A percentile compares a stretch with the other conserved stretches of the same genome.
These are phyloP conservation scores for Hipposideros larvatus DNA, from an alignment of 2,797 vertebrate species.

Conservation along the genomic window DNA sequence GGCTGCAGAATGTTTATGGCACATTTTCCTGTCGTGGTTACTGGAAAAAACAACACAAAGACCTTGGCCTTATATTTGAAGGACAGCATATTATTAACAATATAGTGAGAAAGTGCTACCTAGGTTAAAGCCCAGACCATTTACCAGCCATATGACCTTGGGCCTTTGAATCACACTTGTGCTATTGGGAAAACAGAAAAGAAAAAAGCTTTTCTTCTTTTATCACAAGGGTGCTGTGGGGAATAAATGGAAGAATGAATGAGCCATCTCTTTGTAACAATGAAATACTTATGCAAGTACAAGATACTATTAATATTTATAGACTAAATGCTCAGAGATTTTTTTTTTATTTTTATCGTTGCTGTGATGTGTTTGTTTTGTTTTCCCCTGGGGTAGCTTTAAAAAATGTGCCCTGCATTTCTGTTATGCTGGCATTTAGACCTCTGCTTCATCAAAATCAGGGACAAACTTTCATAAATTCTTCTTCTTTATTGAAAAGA, in stretches of 20 bases:
- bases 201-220: neutral
- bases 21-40: neutral
- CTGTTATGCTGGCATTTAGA: constrained; percentile 1
- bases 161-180: neutral
- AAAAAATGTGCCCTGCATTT: constrained; percentile 33
- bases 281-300: neutral
- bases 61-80: neutral
- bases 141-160: neutral
- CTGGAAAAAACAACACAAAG: neutral
- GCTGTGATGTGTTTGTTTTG: neutral
- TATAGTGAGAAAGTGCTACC: neutral
- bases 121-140: neutral
- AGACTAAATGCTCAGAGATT: neutral
- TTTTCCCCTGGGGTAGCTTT: constrained; percentile 1
- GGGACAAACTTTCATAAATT: constrained; percentile 29
- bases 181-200: neutral
- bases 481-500: constrained; percentile 62
- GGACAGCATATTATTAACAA: neutral
- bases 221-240: neutral
- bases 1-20: neutral
- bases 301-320: constrained; percentile 58
- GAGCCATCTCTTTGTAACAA: constrained; percentile 47
- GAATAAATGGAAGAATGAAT: constrained; percentile 32
- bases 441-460: constrained; percentile 48
- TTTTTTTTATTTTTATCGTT: constrained; percentile 49